Evolutionary conservation across 2,888 invertebrate species (phyloP), one percentile per base, ranked within the genome.

Genomic region (Ormyrus nitidulus): DNA sequence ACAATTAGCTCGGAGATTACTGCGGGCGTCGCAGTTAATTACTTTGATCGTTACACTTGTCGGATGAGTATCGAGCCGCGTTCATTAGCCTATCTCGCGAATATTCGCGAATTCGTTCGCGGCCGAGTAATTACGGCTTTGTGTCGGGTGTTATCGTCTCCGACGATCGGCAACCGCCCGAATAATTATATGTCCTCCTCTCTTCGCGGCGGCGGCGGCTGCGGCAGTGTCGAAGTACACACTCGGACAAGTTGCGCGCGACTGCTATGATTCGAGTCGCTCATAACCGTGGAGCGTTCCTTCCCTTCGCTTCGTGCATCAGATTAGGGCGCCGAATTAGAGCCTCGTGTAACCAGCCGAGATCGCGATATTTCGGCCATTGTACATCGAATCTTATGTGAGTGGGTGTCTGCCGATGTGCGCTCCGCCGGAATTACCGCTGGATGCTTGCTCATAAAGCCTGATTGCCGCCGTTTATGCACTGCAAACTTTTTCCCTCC

Each of bases 241-340:
- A 89, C 88, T 85, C 81, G 85, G 86, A 88, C 89, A 88, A 88
- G 85, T 83, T 82, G 64, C 83, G 83, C 83, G 84, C 66, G 77
- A 34, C 34, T 34, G 34, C 34, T 34, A 34, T 4, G 34, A 34
- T 34, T 34, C 34, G 34, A 34, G 6, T 64, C 69, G 51, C 13
- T 46, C 68, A 86, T 87, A 86, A 86, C 85, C 84, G 86, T 84
- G 84, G 84, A 86, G 85, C 84, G 84, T 84, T 85, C 84, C 62
- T 85, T 85, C 84, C 83, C 76, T 82, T 83, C 83, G 76, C 82
- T 85, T 83, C 84, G 84, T 84, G 83, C 84, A 87, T 87, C 87
- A 86, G 87, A 87, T 87, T 87, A 87, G 85, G 80, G 81, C 79
- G 82, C 71, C 83, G 86, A 86, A 85, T 87, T 86, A 85, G 86